Base-by-base conservation (phyloP, 30 jellyfish, hydroid and myxozoan genomes). In the Turritopsis rubra region DNA sequence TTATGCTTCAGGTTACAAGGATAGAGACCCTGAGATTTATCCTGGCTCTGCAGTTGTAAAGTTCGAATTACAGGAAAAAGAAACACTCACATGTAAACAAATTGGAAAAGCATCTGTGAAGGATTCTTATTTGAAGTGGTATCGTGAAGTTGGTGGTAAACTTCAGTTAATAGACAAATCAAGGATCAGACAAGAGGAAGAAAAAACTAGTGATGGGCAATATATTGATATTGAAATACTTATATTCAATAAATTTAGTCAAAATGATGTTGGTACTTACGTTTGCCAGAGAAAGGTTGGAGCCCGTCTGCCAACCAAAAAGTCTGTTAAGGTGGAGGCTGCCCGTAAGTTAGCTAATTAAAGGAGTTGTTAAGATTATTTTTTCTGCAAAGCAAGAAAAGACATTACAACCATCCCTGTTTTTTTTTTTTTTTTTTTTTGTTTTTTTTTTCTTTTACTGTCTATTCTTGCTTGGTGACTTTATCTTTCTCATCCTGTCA, bases 51-150 rank as follows among this genome's bases (percentile, higher is more conserved):
- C 31, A 28, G 77, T 70, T 16, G 26, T 53, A 16, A 29, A 41
- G 28, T 31, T 80, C 20, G 87, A 41, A 29, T 22, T 27, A n/a
- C 16, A 26, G 21, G 82, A 80, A 1, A 53, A 80, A 28, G 77
- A 80, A 25, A 80, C 54, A 16, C 29, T 80, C 22, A 52, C 87
- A n/a, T 80, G 87, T 70, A 80, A 80, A 80, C 21, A 80, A 31
- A 31, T 26, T 22, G 87, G 87, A 18, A 52, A 29, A 23, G 21
- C 65, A 13, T 29, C 71, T 22, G 52, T 80, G 18, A 53, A 26
- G 26, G 87, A 80, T 13, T 80, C 87, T 16, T 52, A 53, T 1
- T 80, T 80, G 77, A 80, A 53, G 18, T 80, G 87, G 87, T 80
- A 52, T 80, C 78, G 77, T n/a, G 52, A 80, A 1, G 25, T 16